These are phyloP conservation scores for Zhengitettix transpicula DNA, from an alignment of 2,888 invertebrate genomes.

Conservation along the genomic window DNA sequence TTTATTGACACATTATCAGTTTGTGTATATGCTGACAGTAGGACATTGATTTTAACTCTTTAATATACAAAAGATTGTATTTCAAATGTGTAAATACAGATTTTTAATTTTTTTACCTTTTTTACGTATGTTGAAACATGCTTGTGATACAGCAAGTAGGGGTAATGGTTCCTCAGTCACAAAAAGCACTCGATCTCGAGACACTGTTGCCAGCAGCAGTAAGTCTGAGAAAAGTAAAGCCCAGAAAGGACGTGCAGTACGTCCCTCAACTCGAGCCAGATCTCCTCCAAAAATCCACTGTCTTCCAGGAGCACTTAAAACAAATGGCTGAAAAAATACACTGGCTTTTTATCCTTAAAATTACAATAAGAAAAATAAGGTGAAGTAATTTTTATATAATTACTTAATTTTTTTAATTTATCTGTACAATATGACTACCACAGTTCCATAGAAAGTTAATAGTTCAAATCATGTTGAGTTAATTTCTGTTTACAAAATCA, in stretches of 20 bases:
- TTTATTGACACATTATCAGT: no score
- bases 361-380: no score
- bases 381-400: no score
- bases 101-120: constrained; percentile 29
- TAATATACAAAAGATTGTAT: no score
- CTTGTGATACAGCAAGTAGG: constrained; percentile 59
- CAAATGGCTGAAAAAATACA: constrained; percentile 45
- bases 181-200: constrained; percentile 69
- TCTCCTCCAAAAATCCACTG: constrained; percentile 86
- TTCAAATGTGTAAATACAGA: not conserved
- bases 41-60: no score
- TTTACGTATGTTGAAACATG: constrained; percentile 72
- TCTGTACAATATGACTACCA: no score
- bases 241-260: constrained; percentile 70
- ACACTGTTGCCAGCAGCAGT: constrained; percentile 70
- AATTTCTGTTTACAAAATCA: no score
- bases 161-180: constrained; percentile 76
- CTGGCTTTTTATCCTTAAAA: no score
- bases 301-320: constrained; percentile 62
- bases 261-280: constrained; percentile 64
- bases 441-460: no score
- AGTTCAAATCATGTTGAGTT: no score
- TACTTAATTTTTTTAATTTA: no score
- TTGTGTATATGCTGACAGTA: no score
- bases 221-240: constrained; percentile 71